Base-by-base conservation (phyloP, 2,113 vertebrate species). In the Scomber colias region DNA sequence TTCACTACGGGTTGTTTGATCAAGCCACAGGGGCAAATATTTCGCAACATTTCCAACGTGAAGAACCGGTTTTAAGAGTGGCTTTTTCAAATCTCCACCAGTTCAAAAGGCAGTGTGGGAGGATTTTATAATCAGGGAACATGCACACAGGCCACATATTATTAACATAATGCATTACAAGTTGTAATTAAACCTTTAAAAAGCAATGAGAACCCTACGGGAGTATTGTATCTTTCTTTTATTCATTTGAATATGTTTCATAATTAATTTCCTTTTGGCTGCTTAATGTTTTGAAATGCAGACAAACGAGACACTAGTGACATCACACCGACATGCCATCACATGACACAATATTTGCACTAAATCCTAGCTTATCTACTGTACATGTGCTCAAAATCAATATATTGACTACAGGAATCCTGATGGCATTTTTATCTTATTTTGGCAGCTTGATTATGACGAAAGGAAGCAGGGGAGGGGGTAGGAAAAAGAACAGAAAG, bases 41-140 rank as follows among this genome's bases (percentile, higher is more conserved):
- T 75, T 75, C 64, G 35, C 67, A 80, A 76, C 79, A 75, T 72
- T 79, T 85, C 49, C 62, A 71, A 67, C 1, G 2, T 65, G 61
- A 72, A 82, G 75, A 82, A 50, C 3, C 11, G 3, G 3, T 74
- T 87, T 80, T 40, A 75, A 82, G 64, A 82, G 59, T 64, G 5
- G 60, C 64, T 80, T 73, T 75, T 70, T 79, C 53, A 81, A 77
- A 77, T 86, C 73, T 77, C 54, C 62, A 71, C 71, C 82, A 82
- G 88, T 85, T 89, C 85, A 89, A 90, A 92, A 87, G 84, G 79
- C 68, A 79, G 79, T 19, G 88, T 91, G 88, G 92, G 88, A 70
- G 85, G 91, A 91, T 88, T 89, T 72, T 75, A 21, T 76, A 83
- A 88, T 84, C 76, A 81, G 74, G 44, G 66, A 70, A 35, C 70